Evolutionary conservation across 2,113 vertebrate species (phyloP), one percentile per base, ranked within the genome.

Genomic region (Corydoras maculifer): DNA sequence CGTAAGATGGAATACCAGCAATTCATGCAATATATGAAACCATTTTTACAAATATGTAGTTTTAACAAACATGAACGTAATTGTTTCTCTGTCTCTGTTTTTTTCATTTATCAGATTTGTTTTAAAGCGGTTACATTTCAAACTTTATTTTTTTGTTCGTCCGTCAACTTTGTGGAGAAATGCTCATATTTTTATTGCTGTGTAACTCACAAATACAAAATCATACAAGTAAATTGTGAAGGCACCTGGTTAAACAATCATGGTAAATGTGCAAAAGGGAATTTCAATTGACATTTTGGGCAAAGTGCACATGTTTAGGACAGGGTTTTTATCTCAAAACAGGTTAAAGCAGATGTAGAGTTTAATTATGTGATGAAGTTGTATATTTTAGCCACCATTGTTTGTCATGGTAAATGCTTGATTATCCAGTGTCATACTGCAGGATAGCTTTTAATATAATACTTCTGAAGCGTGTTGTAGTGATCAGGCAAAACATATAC

Each of bases 321-420:
- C 11, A 64, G 49, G 32, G 71, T 13, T 57, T 71, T 71, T 69
- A 58, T 74, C 50, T 74, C 55, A 25, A 57, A 43, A 65, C 43
- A 77, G 68, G 15, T 62, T 71, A 30, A 60, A 74, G 25, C 63
- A 74, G 64, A 77, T 72, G 75, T 73, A 43, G 75, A 76, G 71
- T 64, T 70, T 70, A 79, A 74, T 77, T 76, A 74, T 67, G 59
- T 69, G 58, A 79, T 77, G 53, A 53, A 72, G 64, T 80, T 80
- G 75, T 87, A 88, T 90, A 82, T 89, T 86, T 91, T 92, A 90
- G 88, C 84, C 84, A 69, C 72, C 83, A 85, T 82, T 87, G 86
- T 88, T 58, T 70, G 67, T 65, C 51, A 29, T 65, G 31, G 58
- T 76, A 62, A 58, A 62, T 64, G 63, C 73, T 65, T 68, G 58